A percentile compares a stretch with the other conserved stretches of the same genome.
These are phyloP conservation scores for Rhingia campestris DNA, from an alignment of 2,888 invertebrate species.

Conservation along the genomic window DNA sequence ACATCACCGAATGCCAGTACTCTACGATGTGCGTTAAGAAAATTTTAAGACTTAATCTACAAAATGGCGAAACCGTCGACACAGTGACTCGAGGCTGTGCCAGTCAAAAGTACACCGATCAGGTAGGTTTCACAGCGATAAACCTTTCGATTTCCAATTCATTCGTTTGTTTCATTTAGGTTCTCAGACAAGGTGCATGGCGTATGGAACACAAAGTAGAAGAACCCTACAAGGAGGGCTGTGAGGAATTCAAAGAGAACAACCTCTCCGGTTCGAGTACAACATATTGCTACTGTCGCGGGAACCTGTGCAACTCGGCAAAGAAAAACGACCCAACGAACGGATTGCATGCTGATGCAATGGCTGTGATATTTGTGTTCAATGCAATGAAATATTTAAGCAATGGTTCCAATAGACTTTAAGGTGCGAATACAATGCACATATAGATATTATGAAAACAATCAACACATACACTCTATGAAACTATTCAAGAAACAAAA, in stretches of 20 bases:
- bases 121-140: slow-evolving; percentile 76
- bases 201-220: slow-evolving; percentile 86
- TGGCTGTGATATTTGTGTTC: slow-evolving; percentile 86
- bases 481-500: too few species aligned
- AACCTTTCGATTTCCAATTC: not conserved
- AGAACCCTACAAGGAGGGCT: slow-evolving; percentile 89
- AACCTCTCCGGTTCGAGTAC: slow-evolving; percentile 82
- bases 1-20: slow-evolving; percentile 89
- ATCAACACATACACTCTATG: slow-evolving; percentile 44
- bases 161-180: slow-evolving; percentile 78
- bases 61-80: slow-evolving; percentile 84
- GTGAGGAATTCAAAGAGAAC: slow-evolving; percentile 86
- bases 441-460: slow-evolving; percentile 43
- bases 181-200: slow-evolving; percentile 87
- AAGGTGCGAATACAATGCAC: slow-evolving; percentile 21
- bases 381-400: slow-evolving; percentile 84
- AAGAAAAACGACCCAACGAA: slow-evolving; percentile 80
- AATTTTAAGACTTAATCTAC: slow-evolving; percentile 86
- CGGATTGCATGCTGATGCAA: slow-evolving; percentile 84
- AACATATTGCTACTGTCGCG: slow-evolving; percentile 89
- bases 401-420: slow-evolving; percentile 55
- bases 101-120: slow-evolving; percentile 86
- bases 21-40: slow-evolving; percentile 93
- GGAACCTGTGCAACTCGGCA: slow-evolving; percentile 88
- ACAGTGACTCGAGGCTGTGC: slow-evolving; percentile 87